Conservation (phyloP, 2,888 invertebrate species). For the Oligia fasciuncula region DNA sequence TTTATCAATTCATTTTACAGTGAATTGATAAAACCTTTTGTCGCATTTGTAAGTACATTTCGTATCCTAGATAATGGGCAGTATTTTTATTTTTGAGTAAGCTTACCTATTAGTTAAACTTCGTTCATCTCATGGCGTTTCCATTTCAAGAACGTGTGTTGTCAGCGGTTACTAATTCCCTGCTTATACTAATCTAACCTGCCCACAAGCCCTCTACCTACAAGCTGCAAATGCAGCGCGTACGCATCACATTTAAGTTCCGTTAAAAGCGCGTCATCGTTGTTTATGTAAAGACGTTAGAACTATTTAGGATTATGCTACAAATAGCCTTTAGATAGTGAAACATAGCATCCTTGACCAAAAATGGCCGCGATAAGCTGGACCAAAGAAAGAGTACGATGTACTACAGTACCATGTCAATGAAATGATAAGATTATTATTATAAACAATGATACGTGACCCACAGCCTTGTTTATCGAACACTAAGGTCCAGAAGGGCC, state of each 20-base stretch:
- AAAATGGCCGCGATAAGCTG: conserved; percentile 50
- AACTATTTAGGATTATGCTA: conserved; percentile 13
- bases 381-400: conserved; percentile 29
- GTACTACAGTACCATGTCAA: conserved; percentile 77
- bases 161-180: background rate
- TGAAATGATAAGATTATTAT: conserved; percentile 77
- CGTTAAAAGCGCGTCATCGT: conserved; percentile 1
- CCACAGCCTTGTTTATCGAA: conserved; percentile 77
- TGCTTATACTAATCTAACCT: background rate
- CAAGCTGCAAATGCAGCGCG: conserved; percentile 1
- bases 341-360: conserved; percentile 54
- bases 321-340: conserved; percentile 19
- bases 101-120: too few species aligned
- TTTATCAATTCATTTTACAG: background rate
- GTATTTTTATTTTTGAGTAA: background rate
- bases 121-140: background rate
- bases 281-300: conserved; percentile 1
- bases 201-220: background rate
- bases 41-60: background rate
- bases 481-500: conserved; percentile 78
- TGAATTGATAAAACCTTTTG: background rate
- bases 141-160: background rate
- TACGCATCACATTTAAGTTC: conserved; percentile 13
- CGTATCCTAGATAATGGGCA: background rate
- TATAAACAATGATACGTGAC: conserved; percentile 75